Evolutionary conservation across 2,888 invertebrate genomes (phyloP).

Genomic region (Sminthurides aquaticus): DNA sequence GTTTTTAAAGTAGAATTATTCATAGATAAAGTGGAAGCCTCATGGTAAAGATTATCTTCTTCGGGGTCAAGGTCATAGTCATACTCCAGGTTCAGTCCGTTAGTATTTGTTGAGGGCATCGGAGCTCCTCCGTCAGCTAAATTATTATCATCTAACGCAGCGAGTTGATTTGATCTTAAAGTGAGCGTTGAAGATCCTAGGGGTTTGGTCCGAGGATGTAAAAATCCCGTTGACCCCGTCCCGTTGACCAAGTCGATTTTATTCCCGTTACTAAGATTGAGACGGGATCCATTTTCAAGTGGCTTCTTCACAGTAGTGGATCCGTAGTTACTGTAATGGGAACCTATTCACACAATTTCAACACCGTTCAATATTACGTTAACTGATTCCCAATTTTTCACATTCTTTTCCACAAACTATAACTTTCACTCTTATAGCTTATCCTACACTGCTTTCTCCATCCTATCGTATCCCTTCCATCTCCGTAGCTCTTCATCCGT

Average conservation of each 20-base stretch:
- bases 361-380: slow-evolving; percentile 16
- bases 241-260: slow-evolving; percentile 14
- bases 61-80: slow-evolving; percentile 22
- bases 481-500: too few species aligned
- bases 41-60: slow-evolving; percentile 32
- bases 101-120: background rate
- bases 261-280: slow-evolving; percentile 21
- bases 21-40: slow-evolving; percentile 31
- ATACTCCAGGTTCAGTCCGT: slow-evolving; percentile 6
- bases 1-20: slow-evolving; percentile 27
- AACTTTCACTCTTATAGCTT: too few species aligned
- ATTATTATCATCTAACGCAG: slow-evolving; percentile 20
- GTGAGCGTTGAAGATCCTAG: slow-evolving; percentile 32
- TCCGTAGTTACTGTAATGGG: slow-evolving; percentile 39
- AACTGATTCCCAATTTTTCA: too few species aligned
- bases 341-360: slow-evolving; percentile 28
- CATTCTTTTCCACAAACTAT: too few species aligned
- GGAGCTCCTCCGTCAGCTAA: background rate
- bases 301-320: slow-evolving; percentile 33
- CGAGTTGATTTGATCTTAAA: slow-evolving; percentile 37
- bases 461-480: too few species aligned
- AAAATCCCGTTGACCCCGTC: background rate
- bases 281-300: slow-evolving; percentile 1
- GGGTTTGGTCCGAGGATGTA: slow-evolving; percentile 5
- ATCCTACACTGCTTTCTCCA: too few species aligned